Base-by-base conservation (phyloP, 2,797 vertebrate genomes). In the Eulemur coronatus region DNA sequence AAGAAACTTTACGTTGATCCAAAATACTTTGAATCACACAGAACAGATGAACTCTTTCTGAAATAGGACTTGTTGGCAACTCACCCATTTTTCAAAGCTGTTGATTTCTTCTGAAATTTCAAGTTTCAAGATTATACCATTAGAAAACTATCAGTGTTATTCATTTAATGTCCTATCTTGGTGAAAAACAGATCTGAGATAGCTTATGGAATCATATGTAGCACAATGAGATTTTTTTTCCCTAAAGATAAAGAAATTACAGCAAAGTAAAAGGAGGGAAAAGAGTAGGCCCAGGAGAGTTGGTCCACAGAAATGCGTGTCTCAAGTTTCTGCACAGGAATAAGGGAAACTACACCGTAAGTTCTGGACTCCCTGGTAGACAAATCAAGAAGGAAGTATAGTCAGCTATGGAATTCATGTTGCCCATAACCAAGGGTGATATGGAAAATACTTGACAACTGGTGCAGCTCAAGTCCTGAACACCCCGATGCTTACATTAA, bases 91-190 rank as follows among this genome's bases (percentile, higher is more conserved):
- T 82, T 86, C 70, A 84, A 82, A 93, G 50, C 14, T 92, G 41
- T 65, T 93, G 46, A 55, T 84, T 69, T 73, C 48, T 38, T 81
- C 59, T 55, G 75, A 50, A 93, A 55, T 72, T 82, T 93, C 48
- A 87, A 63, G 41, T 90, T 87, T 92, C 67, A 94, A 85, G 30
- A 89, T 82, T 70, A 93, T 67, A 61, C 7, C 10, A 93, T 81
- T 81, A 85, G 41, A 81, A 90, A 92, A 90, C 43, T 89, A 69
- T 48, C 80, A 82, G 48, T 79, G 59, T 24, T 65, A 80, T 82
- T 88, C 69, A 65, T n/a, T 87, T 70, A 73, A 70, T 80, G 30
- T 7, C 55, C 35, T 91, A 18, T 9, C 35, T 72, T 52, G 11
- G 43, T 46, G 46, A 13, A 84, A 90, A 87, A 67, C 5, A 65